Evolutionary conservation across 2,113 vertebrate genomes (phyloP).

Genomic region (Parotia lawesii): DNA sequence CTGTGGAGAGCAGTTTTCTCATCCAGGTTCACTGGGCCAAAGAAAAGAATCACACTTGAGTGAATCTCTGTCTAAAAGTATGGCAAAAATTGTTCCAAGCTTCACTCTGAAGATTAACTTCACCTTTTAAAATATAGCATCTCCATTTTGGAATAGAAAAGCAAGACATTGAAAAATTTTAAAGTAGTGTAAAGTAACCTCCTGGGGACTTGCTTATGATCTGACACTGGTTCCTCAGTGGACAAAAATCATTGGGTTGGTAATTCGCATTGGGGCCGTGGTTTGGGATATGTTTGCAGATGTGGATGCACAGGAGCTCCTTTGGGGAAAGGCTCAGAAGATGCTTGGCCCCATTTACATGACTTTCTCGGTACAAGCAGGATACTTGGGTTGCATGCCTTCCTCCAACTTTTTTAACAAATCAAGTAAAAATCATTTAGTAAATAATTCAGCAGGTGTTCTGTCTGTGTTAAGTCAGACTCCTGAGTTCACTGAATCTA

Average conservation of each 20-base stretch:
- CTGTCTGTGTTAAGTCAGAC: not conserved
- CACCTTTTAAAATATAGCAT: not conserved
- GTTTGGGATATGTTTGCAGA: not conserved
- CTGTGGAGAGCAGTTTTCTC: not conserved
- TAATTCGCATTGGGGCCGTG: not conserved
- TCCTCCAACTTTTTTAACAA: not conserved
- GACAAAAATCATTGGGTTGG: rapidly evolving
- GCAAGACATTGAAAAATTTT: not conserved
- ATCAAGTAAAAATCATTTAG: not conserved
- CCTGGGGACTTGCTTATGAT: not conserved
- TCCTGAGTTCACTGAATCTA: not conserved
- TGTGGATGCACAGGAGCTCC: not conserved
- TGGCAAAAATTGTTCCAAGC: not conserved
- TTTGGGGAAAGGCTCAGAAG: not conserved
- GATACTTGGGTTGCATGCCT: not conserved
- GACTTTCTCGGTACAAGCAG: not conserved
- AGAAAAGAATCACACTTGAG: not conserved
- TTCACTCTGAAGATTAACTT: not conserved
- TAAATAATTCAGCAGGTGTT: not conserved
- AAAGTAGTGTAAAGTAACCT: not conserved
- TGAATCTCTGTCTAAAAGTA: not conserved
- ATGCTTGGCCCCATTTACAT: not conserved
- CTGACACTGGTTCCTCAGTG: not conserved
- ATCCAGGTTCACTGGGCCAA: not conserved
- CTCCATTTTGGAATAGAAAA: not conserved